Percentiles rank a stretch among this genome's conserved stretches.
These are phyloP conservation scores for Scolopax rusticola DNA, from an alignment of 2,797 vertebrate genomes.

Conservation along the genomic window DNA sequence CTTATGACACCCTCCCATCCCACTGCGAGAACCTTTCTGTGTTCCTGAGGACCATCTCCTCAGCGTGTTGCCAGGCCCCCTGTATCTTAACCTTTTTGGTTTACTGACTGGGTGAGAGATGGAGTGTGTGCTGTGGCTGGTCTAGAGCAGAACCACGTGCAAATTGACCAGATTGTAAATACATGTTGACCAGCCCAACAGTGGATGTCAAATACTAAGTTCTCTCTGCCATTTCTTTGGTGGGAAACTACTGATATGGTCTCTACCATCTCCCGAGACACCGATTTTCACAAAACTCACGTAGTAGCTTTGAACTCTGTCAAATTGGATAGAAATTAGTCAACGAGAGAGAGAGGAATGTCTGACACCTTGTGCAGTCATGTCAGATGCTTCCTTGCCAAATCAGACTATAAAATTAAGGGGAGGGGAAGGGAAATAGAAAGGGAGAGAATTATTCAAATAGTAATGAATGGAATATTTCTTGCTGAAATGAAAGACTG, in stretches of 20 bases:
- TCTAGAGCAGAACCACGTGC: fast-evolving
- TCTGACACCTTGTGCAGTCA: not conserved
- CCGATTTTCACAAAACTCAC: not conserved
- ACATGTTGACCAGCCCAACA: not conserved
- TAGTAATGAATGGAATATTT: slow-evolving; percentile 30
- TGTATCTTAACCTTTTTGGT: not conserved
- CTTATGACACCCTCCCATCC: not conserved
- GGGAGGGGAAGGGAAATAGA: not conserved
- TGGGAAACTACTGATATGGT: not conserved
- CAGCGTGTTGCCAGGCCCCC: not conserved
- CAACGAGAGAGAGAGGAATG: not conserved
- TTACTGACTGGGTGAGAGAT: not conserved
- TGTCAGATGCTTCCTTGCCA: slow-evolving; percentile 16
- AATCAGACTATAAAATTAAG: slow-evolving; percentile 23
- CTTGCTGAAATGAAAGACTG: slow-evolving; percentile 48
- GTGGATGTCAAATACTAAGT: not conserved
- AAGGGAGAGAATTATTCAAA: slow-evolving; percentile 30
- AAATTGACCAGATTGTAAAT: not conserved
- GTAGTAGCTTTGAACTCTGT: not conserved
- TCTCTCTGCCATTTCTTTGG: not conserved
- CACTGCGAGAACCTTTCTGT: not conserved
- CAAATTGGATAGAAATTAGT: slow-evolving; percentile 12
- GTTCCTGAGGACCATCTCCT: not conserved
- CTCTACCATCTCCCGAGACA: not conserved
- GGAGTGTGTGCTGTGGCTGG: not conserved